These are phyloP conservation scores for Baronia brevicornis DNA, from an alignment of 2,888 invertebrate species.

Conservation along the genomic window DNA sequence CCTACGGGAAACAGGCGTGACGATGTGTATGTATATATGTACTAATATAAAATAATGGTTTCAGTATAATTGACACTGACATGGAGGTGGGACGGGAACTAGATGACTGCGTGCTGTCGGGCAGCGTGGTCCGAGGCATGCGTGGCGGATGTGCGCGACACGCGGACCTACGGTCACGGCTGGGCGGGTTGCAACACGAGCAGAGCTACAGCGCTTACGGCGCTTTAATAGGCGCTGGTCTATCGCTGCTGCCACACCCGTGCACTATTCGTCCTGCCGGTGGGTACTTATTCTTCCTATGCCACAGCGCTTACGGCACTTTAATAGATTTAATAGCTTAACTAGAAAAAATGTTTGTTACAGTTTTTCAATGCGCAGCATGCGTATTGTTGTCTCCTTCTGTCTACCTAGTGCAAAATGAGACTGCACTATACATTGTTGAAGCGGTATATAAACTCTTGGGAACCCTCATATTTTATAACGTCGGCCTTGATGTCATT, in stretches of 20 bases:
- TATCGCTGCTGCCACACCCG: slow-evolving; percentile 26
- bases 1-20: too few species aligned
- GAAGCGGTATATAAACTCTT: slow-evolving; percentile 64
- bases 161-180: slow-evolving; percentile 50
- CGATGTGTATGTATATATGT: too few species aligned
- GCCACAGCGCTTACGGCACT: background rate
- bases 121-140: slow-evolving; percentile 48
- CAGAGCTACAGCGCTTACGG: slow-evolving; percentile 37
- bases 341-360: slow-evolving; percentile 12
- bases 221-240: slow-evolving; percentile 29
- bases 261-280: slow-evolving; percentile 25
- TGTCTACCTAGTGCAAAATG: slow-evolving; percentile 52
- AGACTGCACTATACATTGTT: slow-evolving; percentile 59
- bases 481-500: slow-evolving; percentile 63
- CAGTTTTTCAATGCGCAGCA: slow-evolving; percentile 51
- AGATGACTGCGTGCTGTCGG: slow-evolving; percentile 61
- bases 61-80: slow-evolving; percentile 82
- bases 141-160: slow-evolving; percentile 43
- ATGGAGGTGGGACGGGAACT: slow-evolving; percentile 74
- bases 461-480: slow-evolving; percentile 64
- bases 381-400: slow-evolving; percentile 63
- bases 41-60: slow-evolving; percentile 8
- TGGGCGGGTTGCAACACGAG: slow-evolving; percentile 47
- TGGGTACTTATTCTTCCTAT: slow-evolving; percentile 14
- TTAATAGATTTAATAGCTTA: background rate